Evolutionary conservation across 2,888 invertebrate genomes (phyloP).

Genomic region (Arrhopalites spinosus): DNA sequence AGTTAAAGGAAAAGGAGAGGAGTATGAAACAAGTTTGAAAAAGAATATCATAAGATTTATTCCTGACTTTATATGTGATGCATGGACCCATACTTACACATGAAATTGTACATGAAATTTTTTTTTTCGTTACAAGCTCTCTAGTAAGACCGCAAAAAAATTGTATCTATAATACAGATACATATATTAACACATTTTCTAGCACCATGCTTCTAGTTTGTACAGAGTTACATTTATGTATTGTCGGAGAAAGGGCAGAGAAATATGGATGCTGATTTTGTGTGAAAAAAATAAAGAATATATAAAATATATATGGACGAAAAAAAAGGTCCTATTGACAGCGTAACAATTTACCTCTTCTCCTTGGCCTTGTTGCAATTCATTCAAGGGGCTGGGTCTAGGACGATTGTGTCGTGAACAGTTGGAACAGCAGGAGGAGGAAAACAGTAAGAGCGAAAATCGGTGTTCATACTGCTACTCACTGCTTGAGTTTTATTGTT

Average conservation of each 20-base stretch:
- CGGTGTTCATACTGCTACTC: constrained; percentile 24
- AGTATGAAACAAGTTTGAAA: neutral
- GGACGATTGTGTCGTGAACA: neutral
- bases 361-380: constrained; percentile 15
- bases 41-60: constrained; percentile 7
- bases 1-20: neutral
- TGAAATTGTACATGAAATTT: neutral
- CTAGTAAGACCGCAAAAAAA: too few species aligned
- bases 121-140: neutral
- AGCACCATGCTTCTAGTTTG: neutral
- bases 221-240: neutral
- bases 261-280: constrained; percentile 8
- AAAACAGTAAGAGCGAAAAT: neutral
- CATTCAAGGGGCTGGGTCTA: constrained; percentile 8
- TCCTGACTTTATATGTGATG: neutral
- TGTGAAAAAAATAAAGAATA: neutral
- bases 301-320: neutral
- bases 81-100: constrained; percentile 1
- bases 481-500: constrained; percentile 27
- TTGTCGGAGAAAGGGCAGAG: neutral
- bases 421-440: constrained; percentile 6
- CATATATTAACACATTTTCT: too few species aligned
- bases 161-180: too few species aligned
- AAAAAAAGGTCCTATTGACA: neutral
- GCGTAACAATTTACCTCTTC: constrained; percentile 21